Conservation (phyloP, 2,888 invertebrate species). For the Tachina fera region DNA sequence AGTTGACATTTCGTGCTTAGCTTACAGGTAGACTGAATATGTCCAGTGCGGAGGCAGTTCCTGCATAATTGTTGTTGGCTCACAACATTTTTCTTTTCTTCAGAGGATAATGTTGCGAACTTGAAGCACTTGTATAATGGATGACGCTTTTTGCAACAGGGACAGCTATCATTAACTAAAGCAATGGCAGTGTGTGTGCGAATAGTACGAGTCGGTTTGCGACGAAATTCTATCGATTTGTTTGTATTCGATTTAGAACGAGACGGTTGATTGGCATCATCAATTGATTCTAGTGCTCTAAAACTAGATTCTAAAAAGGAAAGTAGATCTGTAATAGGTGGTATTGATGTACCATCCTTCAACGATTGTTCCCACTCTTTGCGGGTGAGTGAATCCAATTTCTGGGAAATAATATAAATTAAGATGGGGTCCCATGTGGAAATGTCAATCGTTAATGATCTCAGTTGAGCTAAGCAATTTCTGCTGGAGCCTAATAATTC, state of each 20-base stretch:
- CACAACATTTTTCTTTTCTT: slow-evolving; percentile 46
- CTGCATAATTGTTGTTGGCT: slow-evolving; percentile 45
- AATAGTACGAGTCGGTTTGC: background rate
- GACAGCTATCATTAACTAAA: slow-evolving; percentile 21
- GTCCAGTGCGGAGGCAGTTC: slow-evolving; percentile 56
- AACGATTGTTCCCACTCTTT: slow-evolving; percentile 60
- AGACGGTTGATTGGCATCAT: background rate
- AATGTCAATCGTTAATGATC: slow-evolving; percentile 40
- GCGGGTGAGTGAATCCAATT: slow-evolving; percentile 46
- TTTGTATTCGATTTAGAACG: background rate
- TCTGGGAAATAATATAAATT: slow-evolving; percentile 48
- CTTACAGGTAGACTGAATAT: slow-evolving; percentile 45
- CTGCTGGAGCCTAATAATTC: slow-evolving; percentile 37
- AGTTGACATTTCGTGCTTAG: slow-evolving; percentile 29
- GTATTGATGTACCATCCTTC: slow-evolving; percentile 20
- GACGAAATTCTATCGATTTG: background rate
- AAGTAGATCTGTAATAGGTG: slow-evolving; percentile 36
- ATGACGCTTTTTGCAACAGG: slow-evolving; percentile 47
- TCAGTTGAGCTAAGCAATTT: slow-evolving; percentile 49
- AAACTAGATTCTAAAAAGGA: slow-evolving; percentile 45
- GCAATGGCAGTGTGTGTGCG: slow-evolving; percentile 16
- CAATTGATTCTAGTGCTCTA: slow-evolving; percentile 50
- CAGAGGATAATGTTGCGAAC: slow-evolving; percentile 42
- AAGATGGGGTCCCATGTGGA: slow-evolving; percentile 50
- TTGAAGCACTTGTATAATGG: slow-evolving; percentile 59